phyloP scores from a whole-genome alignment of 35 echinoderm and acorn worm genomes.

The Amphiura filiformis region DNA sequence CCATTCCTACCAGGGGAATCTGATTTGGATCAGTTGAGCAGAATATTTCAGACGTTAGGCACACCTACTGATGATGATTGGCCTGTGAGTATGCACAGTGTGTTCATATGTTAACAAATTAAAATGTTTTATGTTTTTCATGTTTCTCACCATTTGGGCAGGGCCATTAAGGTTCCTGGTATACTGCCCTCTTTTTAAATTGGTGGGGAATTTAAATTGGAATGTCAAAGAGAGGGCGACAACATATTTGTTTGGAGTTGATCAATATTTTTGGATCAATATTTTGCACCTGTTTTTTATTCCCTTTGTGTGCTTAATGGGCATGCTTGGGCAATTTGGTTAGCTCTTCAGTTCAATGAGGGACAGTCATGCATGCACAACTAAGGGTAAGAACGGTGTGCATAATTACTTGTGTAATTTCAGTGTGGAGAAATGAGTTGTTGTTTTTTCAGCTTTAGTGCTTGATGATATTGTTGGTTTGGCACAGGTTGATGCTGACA shows the following conservation, averaged over 20 bases:
- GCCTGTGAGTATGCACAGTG: constrained; percentile 63
- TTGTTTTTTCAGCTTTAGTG: too few relatives aligned
- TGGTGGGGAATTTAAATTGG: background rate
- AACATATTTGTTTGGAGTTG: background rate
- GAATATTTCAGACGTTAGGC: constrained; percentile 89
- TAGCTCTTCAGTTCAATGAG: too few relatives aligned
- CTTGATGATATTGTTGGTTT: too few relatives aligned
- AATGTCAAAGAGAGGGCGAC: background rate
- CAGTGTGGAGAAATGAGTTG: too few relatives aligned
- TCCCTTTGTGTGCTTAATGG: too few relatives aligned
- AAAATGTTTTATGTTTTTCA: background rate
- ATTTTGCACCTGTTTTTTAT: background rate
- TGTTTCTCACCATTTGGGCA: background rate
- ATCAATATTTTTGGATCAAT: background rate
- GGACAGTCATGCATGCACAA: too few relatives aligned
- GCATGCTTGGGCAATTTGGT: too few relatives aligned
- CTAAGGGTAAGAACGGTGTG: too few relatives aligned
- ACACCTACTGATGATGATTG: constrained; percentile 88
- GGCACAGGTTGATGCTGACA: too few relatives aligned
- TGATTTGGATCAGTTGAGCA: constrained; percentile 84
- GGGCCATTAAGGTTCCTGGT: background rate
- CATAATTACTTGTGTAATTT: too few relatives aligned
- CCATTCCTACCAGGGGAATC: constrained; percentile 93
- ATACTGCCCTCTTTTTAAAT: too few relatives aligned
- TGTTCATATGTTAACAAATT: background rate